Percentiles rank a stretch among this genome's conserved stretches.
These are phyloP conservation scores for Opisthograptis luteolata DNA, from an alignment of 2,888 invertebrate genomes.

Conservation along the genomic window DNA sequence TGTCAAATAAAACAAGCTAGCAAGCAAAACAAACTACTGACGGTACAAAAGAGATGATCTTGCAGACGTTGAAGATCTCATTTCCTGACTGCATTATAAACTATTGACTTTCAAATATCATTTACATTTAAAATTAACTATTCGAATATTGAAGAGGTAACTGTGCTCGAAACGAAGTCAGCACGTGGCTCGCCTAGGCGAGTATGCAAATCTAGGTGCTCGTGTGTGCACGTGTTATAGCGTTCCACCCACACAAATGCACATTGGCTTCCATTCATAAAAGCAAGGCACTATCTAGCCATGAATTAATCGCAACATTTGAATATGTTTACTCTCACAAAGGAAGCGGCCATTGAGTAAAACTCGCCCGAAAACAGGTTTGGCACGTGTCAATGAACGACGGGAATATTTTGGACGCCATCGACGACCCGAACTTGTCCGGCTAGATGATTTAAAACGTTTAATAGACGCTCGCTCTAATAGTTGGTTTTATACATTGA, in stretches of 20 bases:
- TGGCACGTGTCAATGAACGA: conserved; percentile 84
- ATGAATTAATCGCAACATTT: conserved; percentile 85
- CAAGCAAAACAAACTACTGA: conserved; percentile 4
- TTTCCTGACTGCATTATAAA: conserved; percentile 56
- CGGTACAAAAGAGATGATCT: conserved; percentile 37
- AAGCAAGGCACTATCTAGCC: conserved; percentile 79
- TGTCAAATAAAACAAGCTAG: too few relatives aligned
- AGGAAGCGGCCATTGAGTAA: conserved; percentile 83
- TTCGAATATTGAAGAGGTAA: conserved; percentile 78
- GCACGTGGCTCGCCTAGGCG: conserved; percentile 74
- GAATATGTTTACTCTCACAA: conserved; percentile 83
- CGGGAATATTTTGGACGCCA: conserved; percentile 78
- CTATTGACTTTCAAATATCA: conserved; percentile 72
- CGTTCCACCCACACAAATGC: conserved; percentile 63
- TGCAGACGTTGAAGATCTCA: conserved; percentile 53
- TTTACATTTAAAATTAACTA: conserved; percentile 77
- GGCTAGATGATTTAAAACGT: conserved; percentile 76
- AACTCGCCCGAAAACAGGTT: conserved; percentile 80
- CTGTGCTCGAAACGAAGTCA: conserved; percentile 69
- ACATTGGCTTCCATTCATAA: conserved; percentile 78
- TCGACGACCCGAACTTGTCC: conserved; percentile 60
- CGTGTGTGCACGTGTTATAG: conserved; percentile 56
- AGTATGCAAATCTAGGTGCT: conserved; percentile 74
- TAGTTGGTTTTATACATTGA: conserved; percentile 65
- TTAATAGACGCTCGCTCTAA: conserved; percentile 70